These are phyloP conservation scores for Rapana venosa DNA, from an alignment of 2,888 invertebrate species.

Conservation along the genomic window DNA sequence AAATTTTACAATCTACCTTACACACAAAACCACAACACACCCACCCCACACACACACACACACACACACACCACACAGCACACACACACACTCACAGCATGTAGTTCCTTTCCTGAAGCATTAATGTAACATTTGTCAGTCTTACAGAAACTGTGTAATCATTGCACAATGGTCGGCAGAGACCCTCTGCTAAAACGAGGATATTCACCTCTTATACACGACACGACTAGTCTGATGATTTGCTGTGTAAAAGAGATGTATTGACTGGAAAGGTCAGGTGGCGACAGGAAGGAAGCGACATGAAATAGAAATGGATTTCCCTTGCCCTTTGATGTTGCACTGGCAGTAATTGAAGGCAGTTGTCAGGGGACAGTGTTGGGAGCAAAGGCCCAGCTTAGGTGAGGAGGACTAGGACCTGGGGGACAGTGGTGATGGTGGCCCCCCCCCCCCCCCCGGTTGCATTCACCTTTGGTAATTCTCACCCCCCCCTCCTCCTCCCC, in stretches of 20 bases:
- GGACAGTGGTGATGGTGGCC: neutral
- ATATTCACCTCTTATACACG: no score
- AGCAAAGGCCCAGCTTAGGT: neutral
- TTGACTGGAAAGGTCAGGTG: slow-evolving; percentile 30
- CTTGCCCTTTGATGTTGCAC: slow-evolving; percentile 29
- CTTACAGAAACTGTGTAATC: no score
- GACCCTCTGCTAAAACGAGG: no score
- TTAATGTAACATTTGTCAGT: no score
- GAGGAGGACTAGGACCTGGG: neutral
- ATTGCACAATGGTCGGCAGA: no score
- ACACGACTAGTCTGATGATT: neutral
- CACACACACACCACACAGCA: neutral
- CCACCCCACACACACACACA: neutral
- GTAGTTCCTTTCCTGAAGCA: no score
- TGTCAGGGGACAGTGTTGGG: neutral
- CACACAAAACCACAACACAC: neutral
- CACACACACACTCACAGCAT: neutral
- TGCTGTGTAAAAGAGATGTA: slow-evolving; percentile 31
- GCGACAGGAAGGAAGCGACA: neutral
- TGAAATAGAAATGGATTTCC: slow-evolving; percentile 31
- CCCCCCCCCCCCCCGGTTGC: neutral
- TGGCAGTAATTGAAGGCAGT: slow-evolving; percentile 37
- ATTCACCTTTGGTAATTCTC: neutral
- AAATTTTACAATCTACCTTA: no score
- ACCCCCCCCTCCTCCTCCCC: neutral